A percentile compares a stretch with the other conserved stretches of the same genome.
Conservation (phyloP, 1,140 invertebrate species). For the Gyrodactylus salaris region DNA sequence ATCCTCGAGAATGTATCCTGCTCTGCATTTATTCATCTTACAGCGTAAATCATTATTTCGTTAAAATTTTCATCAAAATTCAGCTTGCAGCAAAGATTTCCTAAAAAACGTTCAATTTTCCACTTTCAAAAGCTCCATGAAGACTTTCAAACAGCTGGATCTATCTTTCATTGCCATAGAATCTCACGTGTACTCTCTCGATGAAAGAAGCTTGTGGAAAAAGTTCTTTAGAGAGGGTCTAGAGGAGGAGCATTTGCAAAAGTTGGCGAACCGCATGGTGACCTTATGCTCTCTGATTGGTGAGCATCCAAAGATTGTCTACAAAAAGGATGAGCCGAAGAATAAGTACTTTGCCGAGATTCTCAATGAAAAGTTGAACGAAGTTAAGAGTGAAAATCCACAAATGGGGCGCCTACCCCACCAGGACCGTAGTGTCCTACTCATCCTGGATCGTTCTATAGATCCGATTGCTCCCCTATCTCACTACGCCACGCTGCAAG, state of each 20-base stretch:
- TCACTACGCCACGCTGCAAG: background rate
- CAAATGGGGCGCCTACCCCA: background rate
- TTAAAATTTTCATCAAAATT: background rate
- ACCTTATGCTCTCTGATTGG: background rate
- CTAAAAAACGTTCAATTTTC: background rate
- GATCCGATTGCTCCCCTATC: background rate
- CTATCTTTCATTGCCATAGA: background rate
- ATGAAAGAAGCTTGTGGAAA: background rate
- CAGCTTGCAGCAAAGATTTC: background rate
- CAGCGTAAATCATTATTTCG: background rate
- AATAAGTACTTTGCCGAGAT: background rate
- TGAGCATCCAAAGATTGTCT: background rate
- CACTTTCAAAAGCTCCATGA: background rate
- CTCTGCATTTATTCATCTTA: background rate
- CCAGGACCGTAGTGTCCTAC: background rate
- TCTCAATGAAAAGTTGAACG: background rate
- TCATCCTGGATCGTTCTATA: background rate
- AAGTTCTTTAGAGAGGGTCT: background rate
- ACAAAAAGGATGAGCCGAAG: background rate
- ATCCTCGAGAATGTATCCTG: background rate
- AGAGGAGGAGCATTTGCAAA: background rate
- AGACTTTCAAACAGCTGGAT: background rate
- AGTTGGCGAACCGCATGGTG: background rate
- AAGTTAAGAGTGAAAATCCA: background rate
- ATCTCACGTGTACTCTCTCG: background rate